Base-by-base conservation (phyloP, 2,888 invertebrate genomes). In the Drosophila phalerata region DNA sequence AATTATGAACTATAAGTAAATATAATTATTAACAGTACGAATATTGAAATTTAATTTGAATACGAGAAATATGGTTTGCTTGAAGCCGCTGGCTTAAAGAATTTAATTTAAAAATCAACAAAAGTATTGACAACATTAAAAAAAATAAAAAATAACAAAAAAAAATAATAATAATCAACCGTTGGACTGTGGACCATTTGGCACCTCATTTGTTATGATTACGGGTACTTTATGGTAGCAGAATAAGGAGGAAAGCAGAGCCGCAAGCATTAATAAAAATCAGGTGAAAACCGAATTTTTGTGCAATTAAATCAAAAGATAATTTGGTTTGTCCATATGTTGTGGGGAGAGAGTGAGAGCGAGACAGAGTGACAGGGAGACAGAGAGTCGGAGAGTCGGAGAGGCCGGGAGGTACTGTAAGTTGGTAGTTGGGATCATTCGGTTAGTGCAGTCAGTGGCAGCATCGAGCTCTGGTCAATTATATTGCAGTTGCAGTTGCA, bases 131-230 rank as follows among this genome's bases (percentile, higher is more conserved):
- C 6, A 42, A 40, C 25, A 30, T n/a, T 49, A 28, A 42, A 42
- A 49, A 60, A 3, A 60, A n/a, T n/a, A 17, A 34, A n/a, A 34
- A 43, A 28, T 15, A 37, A n/a, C 28, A 48, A 49, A 60, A 3
- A 60, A n/a, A 34, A 42, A 11, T 25, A 47, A 42, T 40, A 53
- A 63, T 45, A 51, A 42, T 58, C 13, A 64, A n/a, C 13, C 62
- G 49, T 22, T 53, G 73, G 47, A 62, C 22, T 58, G 51, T 65
- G 47, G 17, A 65, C 66, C 71, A 81, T 76, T 79, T 79, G 84
- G 63, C 84, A 79, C 79, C 80, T 65, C 60, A 78, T 88, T 81
- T 88, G 73, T 82, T 70, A 68, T 75, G 76, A 89, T 88, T 83
- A 80, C 69, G 68, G 66, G n/a, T 64, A 58, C 30, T 45, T 61